phyloP scores from a whole-genome alignment of 2,888 invertebrate genomes.

The Ischnus inquisitorius region DNA sequence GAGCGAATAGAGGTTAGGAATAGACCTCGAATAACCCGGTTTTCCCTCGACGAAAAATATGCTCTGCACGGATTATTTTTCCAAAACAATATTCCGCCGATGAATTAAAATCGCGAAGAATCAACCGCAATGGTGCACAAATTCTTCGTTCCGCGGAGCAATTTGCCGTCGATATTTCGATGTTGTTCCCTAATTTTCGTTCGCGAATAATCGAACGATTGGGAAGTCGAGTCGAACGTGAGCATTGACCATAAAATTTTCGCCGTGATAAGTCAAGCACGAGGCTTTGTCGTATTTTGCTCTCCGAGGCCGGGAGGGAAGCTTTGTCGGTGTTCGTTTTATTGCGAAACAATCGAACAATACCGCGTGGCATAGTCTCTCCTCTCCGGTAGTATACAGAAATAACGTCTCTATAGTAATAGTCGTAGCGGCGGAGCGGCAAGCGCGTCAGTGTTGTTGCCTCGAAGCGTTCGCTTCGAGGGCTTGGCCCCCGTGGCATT shows the following conservation, averaged over 20 bases:
- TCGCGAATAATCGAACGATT: not conserved
- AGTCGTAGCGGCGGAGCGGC: constrained; percentile 35
- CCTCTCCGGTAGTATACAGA: constrained; percentile 21
- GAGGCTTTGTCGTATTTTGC: not conserved
- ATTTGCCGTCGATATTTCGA: too few species aligned
- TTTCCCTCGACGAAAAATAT: too few species aligned
- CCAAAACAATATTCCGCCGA: too few species aligned
- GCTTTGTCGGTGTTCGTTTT: constrained; percentile 46
- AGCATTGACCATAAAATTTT: constrained; percentile 19
- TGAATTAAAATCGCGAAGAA: too few species aligned
- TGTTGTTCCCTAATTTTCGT: not conserved
- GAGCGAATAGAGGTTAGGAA: too few species aligned
- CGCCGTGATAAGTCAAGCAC: constrained; percentile 13
- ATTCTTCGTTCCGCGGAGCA: too few species aligned
- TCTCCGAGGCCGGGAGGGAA: not conserved
- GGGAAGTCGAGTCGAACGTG: not conserved
- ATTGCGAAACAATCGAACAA: constrained; percentile 57
- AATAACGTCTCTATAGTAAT: constrained; percentile 9
- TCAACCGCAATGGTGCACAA: too few species aligned
- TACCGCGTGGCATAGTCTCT: not conserved
- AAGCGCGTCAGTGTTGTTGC: constrained; percentile 15
- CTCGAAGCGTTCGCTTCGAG: constrained; percentile 57
- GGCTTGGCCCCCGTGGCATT: constrained; percentile 67
- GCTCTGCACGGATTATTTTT: too few species aligned
- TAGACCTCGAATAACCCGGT: too few species aligned